These are phyloP conservation scores for Odontomachus brunneus DNA, from an alignment of 1,140 invertebrate genomes.

Conservation along the genomic window DNA sequence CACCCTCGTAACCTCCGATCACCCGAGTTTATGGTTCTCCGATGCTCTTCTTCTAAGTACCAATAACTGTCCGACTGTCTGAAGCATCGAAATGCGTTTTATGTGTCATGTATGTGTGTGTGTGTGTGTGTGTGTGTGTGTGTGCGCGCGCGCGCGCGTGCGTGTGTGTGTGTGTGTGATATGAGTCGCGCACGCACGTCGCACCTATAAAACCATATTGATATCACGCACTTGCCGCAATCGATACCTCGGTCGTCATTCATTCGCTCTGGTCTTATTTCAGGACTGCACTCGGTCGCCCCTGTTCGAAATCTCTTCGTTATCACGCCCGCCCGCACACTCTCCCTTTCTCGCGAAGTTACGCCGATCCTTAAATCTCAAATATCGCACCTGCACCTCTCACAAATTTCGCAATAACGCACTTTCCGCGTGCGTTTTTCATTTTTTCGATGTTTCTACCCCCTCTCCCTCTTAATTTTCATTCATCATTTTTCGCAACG, in stretches of 20 bases:
- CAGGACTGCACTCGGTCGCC: no score
- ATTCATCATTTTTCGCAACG: no score
- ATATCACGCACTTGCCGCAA: constrained; percentile 58
- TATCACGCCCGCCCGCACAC: no score
- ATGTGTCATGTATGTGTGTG: constrained; percentile 15
- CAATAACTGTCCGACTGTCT: constrained; percentile 72
- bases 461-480: no score
- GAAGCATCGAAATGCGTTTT: constrained; percentile 63
- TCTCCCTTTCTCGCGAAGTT: no score
- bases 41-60: constrained; percentile 74
- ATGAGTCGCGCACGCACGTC: not conserved
- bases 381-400: no score
- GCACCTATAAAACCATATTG: constrained; percentile 37
- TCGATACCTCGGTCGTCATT: constrained; percentile 57
- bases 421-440: no score
- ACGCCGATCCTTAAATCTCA: no score
- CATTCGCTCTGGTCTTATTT: not conserved
- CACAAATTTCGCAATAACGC: no score
- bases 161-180: not conserved
- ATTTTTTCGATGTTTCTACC: no score
- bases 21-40: constrained; percentile 71
- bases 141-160: not conserved
- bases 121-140: not conserved
- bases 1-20: constrained; percentile 26
- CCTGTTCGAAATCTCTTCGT: no score